Base-by-base conservation (phyloP, 2,113 vertebrate genomes). In the Chloropsis cyanopogon region DNA sequence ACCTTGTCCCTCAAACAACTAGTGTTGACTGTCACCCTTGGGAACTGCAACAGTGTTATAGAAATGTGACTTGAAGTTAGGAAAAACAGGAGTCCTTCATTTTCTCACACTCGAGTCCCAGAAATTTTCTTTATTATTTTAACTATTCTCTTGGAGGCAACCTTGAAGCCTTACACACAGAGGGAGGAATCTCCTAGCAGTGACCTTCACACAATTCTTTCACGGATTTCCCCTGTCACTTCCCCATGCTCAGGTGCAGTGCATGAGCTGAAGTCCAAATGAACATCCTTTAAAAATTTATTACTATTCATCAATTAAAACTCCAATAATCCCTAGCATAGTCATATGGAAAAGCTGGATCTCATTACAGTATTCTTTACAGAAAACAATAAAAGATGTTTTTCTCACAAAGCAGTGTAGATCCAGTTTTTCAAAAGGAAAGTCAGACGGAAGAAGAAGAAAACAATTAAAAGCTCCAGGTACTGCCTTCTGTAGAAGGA, bases 401-500 rank as follows among this genome's bases (percentile, higher is more conserved):
- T 82, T 73, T 15, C 76, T 91, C 54, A 65, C 44, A 47, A 66
- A 82, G 29, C 17, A 73, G 18, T 70, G 73, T 84, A 60, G 19
- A 80, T 31, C 6, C n/a, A 70, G 18, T 80, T 80, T 84, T 93
- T 73, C 60, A 82, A 86, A 95, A 88, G 54, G 31, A 84, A 84
- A 83, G 52, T 85, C 59, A 82, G 80, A 93, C 82, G 56, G 76
- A 75, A 91, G 88, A 64, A 88, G 47, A 80, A 88, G 64, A 83
- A 95, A 97, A 91, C 37, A 86, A 90, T 42, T n/a, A 90, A 95
- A 97, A 91, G 69, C 91, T 93, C 54, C 81, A 70, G 77, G 79
- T 93, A 97, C 63, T 88, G 71, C 85, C 50, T 73, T 92, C 90
- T 24, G 11, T 86, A 87, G 86, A 6, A 7, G 42, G 57, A 90